Evolutionary conservation across 2,888 invertebrate species (phyloP).

Genomic region (Campaea margaritaria): DNA sequence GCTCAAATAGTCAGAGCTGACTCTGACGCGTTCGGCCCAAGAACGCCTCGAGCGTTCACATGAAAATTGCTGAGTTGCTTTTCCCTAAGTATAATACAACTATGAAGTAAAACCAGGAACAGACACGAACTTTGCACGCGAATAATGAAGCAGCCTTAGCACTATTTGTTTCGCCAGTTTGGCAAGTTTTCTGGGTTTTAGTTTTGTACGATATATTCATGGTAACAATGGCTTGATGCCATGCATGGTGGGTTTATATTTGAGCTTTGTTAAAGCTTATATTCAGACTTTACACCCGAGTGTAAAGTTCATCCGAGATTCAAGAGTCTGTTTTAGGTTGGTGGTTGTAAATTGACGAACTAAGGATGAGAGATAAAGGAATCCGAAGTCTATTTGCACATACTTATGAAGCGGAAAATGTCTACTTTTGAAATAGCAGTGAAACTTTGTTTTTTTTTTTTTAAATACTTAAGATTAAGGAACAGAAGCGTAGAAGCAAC

Average conservation of each 20-base stretch:
- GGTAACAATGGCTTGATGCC: constrained; percentile 7
- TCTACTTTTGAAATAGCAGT: too few species aligned
- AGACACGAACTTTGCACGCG: constrained; percentile 12
- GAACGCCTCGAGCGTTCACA: constrained; percentile 22
- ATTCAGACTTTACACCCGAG: not conserved
- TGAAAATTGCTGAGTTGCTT: constrained; percentile 34
- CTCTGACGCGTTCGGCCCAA: constrained; percentile 13
- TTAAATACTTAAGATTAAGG: too few species aligned
- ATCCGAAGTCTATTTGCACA: too few species aligned
- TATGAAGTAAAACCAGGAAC: constrained; percentile 21
- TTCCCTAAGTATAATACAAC: constrained; percentile 19
- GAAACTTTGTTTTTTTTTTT: too few species aligned
- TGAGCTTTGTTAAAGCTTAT: not conserved
- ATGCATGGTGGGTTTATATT: constrained; percentile 3
- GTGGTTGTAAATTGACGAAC: not conserved
- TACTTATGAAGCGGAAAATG: too few species aligned
- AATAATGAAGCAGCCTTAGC: constrained; percentile 22
- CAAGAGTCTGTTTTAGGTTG: not conserved
- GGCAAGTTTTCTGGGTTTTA: constrained; percentile 12
- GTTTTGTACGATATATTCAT: constrained; percentile 8
- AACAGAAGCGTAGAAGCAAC: too few species aligned
- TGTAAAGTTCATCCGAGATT: not conserved
- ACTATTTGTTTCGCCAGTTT: constrained; percentile 22
- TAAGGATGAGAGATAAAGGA: too few species aligned
- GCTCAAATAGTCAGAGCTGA: constrained; percentile 10